These are phyloP conservation scores for Hylia prasina DNA, from an alignment of 2,113 vertebrate species.

Conservation along the genomic window DNA sequence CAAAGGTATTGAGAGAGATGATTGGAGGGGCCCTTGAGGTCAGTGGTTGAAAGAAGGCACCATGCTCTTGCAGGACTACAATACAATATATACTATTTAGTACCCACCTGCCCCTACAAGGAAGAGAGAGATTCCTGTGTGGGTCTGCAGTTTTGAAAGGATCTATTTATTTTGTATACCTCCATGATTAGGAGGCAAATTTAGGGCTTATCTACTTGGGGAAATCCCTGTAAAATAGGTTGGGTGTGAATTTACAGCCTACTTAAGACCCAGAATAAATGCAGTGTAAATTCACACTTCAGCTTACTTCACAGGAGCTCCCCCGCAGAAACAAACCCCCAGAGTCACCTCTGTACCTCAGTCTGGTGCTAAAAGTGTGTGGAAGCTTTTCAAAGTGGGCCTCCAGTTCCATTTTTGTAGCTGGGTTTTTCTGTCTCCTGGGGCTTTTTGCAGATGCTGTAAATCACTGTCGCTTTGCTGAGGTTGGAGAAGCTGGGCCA, in stretches of 20 bases:
- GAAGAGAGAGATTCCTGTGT: background rate
- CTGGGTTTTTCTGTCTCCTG: slow-evolving; percentile 37
- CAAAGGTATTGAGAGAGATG: background rate
- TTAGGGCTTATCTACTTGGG: slow-evolving; percentile 33
- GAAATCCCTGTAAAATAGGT: slow-evolving; percentile 52
- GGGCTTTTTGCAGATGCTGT: slow-evolving; percentile 30
- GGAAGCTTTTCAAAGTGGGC: slow-evolving; percentile 44
- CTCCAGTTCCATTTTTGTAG: slow-evolving; percentile 38
- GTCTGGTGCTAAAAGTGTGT: slow-evolving; percentile 56
- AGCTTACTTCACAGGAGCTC: slow-evolving; percentile 54
- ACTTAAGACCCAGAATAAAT: slow-evolving; percentile 44
- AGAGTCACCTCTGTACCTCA: slow-evolving; percentile 65
- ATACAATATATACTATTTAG: background rate
- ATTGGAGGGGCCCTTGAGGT: background rate
- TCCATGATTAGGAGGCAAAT: slow-evolving; percentile 16
- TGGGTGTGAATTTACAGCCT: slow-evolving; percentile 53
- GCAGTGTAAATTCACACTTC: slow-evolving; percentile 59
- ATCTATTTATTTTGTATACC: slow-evolving; percentile 33
- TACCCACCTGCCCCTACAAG: background rate
- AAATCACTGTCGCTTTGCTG: background rate
- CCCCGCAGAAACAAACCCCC: slow-evolving; percentile 62
- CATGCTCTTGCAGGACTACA: background rate
- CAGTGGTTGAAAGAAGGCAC: background rate
- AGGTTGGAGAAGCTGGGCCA: background rate
- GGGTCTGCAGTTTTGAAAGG: slow-evolving; percentile 14